Conservation (phyloP, 2,888 invertebrate species). For the Ypsolopha sequella region DNA sequence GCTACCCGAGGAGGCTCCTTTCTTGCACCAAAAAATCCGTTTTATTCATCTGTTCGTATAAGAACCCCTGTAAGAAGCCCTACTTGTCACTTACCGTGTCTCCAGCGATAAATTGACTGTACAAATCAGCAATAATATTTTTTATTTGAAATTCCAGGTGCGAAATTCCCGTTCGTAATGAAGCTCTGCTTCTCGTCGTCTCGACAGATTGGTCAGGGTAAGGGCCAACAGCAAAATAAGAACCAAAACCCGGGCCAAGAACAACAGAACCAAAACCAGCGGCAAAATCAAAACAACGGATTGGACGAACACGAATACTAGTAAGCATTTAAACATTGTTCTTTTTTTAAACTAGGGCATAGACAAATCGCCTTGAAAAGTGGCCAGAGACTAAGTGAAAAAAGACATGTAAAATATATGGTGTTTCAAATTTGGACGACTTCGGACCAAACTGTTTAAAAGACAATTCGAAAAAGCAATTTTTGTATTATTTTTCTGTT, state of each 20-base stretch:
- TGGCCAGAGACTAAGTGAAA: constrained; percentile 17
- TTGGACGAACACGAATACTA: constrained; percentile 54
- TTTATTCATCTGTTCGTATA: too few relatives aligned
- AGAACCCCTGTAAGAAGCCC: too few relatives aligned
- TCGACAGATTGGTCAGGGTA: constrained; percentile 60
- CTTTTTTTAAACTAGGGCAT: not conserved
- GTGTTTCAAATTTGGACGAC: constrained; percentile 16
- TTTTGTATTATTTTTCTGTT: not conserved
- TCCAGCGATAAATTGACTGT: not conserved
- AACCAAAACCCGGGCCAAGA: constrained; percentile 29
- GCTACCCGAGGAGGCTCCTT: too few relatives aligned
- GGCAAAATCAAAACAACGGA: constrained; percentile 56
- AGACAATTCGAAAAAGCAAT: not conserved
- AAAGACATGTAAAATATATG: constrained; percentile 53
- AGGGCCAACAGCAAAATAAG: constrained; percentile 38
- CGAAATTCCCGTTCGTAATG: constrained; percentile 98
- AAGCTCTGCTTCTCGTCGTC: constrained; percentile 96
- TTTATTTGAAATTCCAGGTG: constrained; percentile 74
- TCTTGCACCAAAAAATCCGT: too few relatives aligned
- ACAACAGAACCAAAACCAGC: constrained; percentile 20
- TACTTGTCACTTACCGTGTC: too few relatives aligned
- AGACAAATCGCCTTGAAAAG: constrained; percentile 1
- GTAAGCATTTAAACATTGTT: constrained; percentile 30
- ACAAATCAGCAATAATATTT: not conserved
- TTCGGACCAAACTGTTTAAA: constrained; percentile 42